Evolutionary conservation across 2,797 vertebrate species (phyloP).

Genomic region (Malacoctenus gilli): DNA sequence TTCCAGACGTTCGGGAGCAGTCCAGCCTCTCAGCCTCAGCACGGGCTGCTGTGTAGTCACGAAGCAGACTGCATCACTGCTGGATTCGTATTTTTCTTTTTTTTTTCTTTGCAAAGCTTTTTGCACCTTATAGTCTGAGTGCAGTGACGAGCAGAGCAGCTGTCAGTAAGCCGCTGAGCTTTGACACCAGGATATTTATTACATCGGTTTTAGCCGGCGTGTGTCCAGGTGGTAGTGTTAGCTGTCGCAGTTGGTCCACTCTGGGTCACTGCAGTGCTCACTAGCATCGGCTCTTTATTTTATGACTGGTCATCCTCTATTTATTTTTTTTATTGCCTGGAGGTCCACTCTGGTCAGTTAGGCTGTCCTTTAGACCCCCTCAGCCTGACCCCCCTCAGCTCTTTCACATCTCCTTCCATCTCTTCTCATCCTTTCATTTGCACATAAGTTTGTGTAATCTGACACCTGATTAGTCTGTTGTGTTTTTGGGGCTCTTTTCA

Average conservation of each 20-base stretch:
- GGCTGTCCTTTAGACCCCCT: conserved; percentile 87
- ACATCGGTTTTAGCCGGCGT: conserved; percentile 24
- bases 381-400: conserved; percentile 80
- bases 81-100: conserved; percentile 24
- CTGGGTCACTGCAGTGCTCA: conserved; percentile 44
- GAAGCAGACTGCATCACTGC: conserved; percentile 32
- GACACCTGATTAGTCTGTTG: too few relatives aligned
- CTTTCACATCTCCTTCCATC: too few relatives aligned
- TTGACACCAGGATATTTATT: conserved; percentile 46
- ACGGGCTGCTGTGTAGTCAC: conserved; percentile 36
- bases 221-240: conserved; percentile 24
- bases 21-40: conserved; percentile 36
- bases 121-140: conserved; percentile 54
- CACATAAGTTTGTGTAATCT: too few relatives aligned
- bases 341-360: conserved; percentile 86
- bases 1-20: conserved; percentile 27
- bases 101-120: conserved; percentile 60
- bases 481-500: too few relatives aligned
- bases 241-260: conserved; percentile 15
- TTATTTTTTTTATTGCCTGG: too few relatives aligned
- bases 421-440: too few relatives aligned
- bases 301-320: conserved; percentile 64
- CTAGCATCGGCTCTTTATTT: conserved; percentile 51
- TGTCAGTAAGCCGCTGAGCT: conserved; percentile 44
- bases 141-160: conserved; percentile 46